Base-by-base conservation (phyloP, 2,797 vertebrate species). In the Melanotaenia maccullochi region DNA sequence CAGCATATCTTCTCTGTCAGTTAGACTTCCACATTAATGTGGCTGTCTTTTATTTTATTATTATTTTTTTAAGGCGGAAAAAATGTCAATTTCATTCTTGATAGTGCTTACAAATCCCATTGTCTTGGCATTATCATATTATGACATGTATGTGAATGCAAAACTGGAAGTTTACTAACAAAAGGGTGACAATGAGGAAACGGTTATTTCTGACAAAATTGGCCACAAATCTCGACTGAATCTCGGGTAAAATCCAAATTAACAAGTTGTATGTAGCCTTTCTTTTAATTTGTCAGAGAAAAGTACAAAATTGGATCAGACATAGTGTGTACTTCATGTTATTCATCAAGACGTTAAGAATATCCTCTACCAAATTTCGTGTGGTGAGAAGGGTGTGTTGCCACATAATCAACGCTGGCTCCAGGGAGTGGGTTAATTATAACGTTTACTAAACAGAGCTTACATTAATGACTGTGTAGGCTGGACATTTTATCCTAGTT, bases 401-500 rank as follows among this genome's bases (percentile, higher is more conserved):
- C 64, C 16, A 40, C 40, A 67, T 84, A 85, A 82, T 76, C 65
- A 82, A 65, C 68, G 62, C 55, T 66, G 65, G 33, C 68, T 35
- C 28, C 33, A 36, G 2, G 42, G 20, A 49, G 14, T 57, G 20
- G 12, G 25, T 20, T 72, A 66, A 82, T 81, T 69, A 75, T 68
- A 75, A 69, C 52, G 61, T 78, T 67, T 52, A 38, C 55, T 38
- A 3, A 22, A 60, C 30, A 16, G 5, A 54, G 13, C 7, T 63
- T 28, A 6, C 20, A 54, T 38, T 70, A 76, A 82, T 40, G 32
- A 64, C 78, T 64, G 28, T 42, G 30, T 35, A 65, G 36, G 49
- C 3, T 64, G 20, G 4, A 12, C 14, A 9, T 58, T 72, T 78
- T 52, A 71, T 62, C 52, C 58, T n/a, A 30, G 12, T 47, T 66